Conservation (phyloP, 2,888 invertebrate genomes). For the Podotricha telesiphe region DNA sequence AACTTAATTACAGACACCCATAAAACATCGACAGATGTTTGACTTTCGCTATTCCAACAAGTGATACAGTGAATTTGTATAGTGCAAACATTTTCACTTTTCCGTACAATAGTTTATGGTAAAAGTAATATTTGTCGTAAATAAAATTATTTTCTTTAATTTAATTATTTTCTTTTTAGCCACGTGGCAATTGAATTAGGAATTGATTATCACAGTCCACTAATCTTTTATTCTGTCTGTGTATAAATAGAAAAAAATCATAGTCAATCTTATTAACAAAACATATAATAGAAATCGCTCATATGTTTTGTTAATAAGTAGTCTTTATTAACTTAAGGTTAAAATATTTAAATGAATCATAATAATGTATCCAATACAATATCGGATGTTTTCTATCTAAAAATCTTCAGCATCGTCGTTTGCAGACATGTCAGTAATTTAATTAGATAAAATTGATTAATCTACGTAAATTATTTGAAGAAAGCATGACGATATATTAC, state of each 20-base stretch:
- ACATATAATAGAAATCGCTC: too few relatives aligned
- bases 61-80: conserved; percentile 11
- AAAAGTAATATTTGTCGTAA: conserved; percentile 42
- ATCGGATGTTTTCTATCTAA: too few relatives aligned
- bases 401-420: too few relatives aligned
- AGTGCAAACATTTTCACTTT: conserved; percentile 30
- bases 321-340: not conserved
- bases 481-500: too few relatives aligned
- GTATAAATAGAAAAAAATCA: not conserved
- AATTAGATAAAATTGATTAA: too few relatives aligned
- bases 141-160: conserved; percentile 59
- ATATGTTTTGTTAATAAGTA: not conserved
- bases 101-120: not conserved
- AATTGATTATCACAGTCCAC: conserved; percentile 61
- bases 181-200: conserved; percentile 52
- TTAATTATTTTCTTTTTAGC: conserved; percentile 62
- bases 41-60: conserved; percentile 2
- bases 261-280: too few relatives aligned
- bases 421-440: too few relatives aligned
- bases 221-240: conserved; percentile 57
- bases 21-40: conserved; percentile 28
- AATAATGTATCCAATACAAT: too few relatives aligned
- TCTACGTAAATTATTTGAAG: too few relatives aligned
- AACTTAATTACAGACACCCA: conserved; percentile 27
- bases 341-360: not conserved